These are phyloP conservation scores for Indicator indicator DNA, from an alignment of 2,113 vertebrate species.

Conservation along the genomic window DNA sequence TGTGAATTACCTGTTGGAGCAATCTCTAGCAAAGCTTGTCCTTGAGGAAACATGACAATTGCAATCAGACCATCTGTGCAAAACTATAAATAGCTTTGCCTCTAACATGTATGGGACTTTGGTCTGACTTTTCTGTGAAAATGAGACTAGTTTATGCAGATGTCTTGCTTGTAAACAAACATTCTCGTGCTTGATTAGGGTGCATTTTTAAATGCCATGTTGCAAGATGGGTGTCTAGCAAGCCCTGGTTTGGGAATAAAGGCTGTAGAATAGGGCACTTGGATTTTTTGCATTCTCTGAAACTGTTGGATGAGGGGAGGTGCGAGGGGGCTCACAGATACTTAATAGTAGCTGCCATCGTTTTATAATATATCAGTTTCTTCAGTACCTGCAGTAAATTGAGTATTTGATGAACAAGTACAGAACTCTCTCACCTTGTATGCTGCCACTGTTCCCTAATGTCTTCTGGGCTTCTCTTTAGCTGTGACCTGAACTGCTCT, in stretches of 20 bases:
- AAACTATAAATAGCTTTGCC: conserved; percentile 42
- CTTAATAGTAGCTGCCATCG: not conserved
- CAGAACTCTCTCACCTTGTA: not conserved
- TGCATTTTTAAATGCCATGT: not conserved
- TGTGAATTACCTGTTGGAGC: conserved; percentile 14
- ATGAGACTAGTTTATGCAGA: conserved; percentile 33
- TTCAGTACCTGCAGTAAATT: not conserved
- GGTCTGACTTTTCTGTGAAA: conserved; percentile 43
- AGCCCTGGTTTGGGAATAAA: not conserved
- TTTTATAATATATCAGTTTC: not conserved
- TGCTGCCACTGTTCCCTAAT: not conserved
- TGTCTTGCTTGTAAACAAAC: conserved; percentile 42
- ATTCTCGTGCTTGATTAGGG: not conserved
- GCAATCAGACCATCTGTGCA: conserved; percentile 36
- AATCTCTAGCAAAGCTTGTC: conserved; percentile 8
- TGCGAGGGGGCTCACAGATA: not conserved
- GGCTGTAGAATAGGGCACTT: not conserved
- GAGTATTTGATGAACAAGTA: not conserved
- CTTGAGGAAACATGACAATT: conserved; percentile 42
- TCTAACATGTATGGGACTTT: conserved; percentile 18
- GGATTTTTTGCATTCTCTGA: not conserved
- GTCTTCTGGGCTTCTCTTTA: not conserved
- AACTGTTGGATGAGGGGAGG: not conserved
- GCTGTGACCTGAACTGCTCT: not conserved
- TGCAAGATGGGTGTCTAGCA: not conserved